phyloP scores from a whole-genome alignment of 2,113 vertebrate genomes.

The Saccopteryx bilineata region DNA sequence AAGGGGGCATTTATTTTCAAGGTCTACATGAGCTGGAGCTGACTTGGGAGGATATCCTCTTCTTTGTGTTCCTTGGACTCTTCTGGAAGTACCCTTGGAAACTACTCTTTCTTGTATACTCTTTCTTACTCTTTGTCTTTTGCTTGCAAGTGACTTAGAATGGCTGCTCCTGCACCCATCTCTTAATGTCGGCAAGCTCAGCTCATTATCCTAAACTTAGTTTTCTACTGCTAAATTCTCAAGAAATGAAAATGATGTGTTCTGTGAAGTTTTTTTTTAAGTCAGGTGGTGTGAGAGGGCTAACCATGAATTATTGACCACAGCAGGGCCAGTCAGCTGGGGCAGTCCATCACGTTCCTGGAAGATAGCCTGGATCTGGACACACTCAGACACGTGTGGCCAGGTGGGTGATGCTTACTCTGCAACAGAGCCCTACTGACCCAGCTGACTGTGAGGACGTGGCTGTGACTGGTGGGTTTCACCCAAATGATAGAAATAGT shows the following conservation, averaged over 20 bases:
- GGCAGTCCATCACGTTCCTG: background rate
- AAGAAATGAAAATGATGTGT: background rate
- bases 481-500: background rate
- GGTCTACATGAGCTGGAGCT: background rate
- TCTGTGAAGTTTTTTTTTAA: background rate
- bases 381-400: background rate
- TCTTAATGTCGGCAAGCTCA: background rate
- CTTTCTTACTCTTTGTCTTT: background rate
- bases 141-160: background rate
- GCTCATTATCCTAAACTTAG: background rate
- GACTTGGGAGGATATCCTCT: background rate
- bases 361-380: background rate
- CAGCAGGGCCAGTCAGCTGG: background rate
- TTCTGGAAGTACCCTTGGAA: background rate
- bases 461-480: background rate
- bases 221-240: background rate
- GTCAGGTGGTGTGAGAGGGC: background rate
- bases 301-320: background rate
- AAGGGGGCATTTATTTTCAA: background rate
- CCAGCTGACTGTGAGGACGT: background rate
- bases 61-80: background rate
- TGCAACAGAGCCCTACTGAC: background rate
- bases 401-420: background rate
- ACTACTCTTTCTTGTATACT: background rate
- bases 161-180: accelerated